Evolutionary conservation across 35 echinoderm and acorn worm genomes (phyloP), one percentile per base, ranked within the genome.

Genomic region (Ophiothrix spiculata): DNA sequence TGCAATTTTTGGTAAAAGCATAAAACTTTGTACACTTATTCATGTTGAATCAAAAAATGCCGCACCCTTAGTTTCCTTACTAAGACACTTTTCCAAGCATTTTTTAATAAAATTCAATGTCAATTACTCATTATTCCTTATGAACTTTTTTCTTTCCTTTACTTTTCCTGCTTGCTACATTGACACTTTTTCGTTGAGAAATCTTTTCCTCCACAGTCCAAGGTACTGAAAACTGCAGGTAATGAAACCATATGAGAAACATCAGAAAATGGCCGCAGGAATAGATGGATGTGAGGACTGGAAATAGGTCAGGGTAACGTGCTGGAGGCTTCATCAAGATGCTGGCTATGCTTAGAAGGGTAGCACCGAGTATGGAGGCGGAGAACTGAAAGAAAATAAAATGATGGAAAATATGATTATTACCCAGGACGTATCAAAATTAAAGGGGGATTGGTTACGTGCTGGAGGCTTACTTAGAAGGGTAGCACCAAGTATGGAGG

Each of bases 261-360:
- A 91, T 56, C 29, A 99, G 23, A 78, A 99, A 99, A 77, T 99
- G 96, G 19, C 74, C 79, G 56, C 96, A 99, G 78, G 91, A 88
- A 54, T 83, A 94, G 0, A 84, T 64, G 14, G 96, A 99, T 41
- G 94, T 56, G 6, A 94, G 73, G 31, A 99, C 89, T 1, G 92
- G 89, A 63, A 74, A 94, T 10, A 99, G 74, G 39, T 99, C 96
- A 17, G 96, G 96, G 74, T 89, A 99, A 38, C 87, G 87, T 13
- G 45, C 33, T 1, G 96, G 96, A 39, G 92, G 81, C 78, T 80
- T 38, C 16, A 94, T 42, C 4, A 75, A 0, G 0, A 99, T 35
- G 36, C 80, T 74, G 46, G 79, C 37, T 28, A 75, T 21, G 64
- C 85, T 89, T 15, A 99, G 86, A 4, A 69, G 33, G 16, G 63